phyloP scores from a whole-genome alignment of 2,888 invertebrate species.

The Brachylomia viminalis region DNA sequence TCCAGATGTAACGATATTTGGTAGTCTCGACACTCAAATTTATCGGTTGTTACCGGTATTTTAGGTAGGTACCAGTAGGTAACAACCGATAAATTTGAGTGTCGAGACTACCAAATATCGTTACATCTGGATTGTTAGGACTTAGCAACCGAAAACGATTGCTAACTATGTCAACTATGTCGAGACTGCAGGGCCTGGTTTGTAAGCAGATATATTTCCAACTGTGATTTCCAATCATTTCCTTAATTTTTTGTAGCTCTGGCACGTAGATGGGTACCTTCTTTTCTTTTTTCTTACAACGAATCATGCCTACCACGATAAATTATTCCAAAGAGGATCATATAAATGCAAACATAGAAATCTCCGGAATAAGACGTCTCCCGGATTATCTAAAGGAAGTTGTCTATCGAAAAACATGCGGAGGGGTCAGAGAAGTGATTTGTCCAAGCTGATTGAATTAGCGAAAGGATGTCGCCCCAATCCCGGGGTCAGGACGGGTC shows the following conservation, averaged over 20 bases:
- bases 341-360: slow-evolving; percentile 1
- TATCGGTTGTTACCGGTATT: too few species aligned
- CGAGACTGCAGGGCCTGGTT: too few species aligned
- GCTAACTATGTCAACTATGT: too few species aligned
- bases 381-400: slow-evolving; percentile 67
- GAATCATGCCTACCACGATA: not conserved
- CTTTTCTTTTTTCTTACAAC: not conserved
- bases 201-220: not conserved
- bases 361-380: slow-evolving; percentile 24
- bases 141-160: too few species aligned
- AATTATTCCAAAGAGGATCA: slow-evolving; percentile 10
- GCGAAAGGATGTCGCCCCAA: slow-evolving; percentile 77
- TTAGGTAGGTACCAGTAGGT: too few species aligned
- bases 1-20: too few species aligned
- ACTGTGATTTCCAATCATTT: not conserved
- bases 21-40: too few species aligned
- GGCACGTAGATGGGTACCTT: not conserved
- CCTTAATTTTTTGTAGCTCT: not conserved
- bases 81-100: too few species aligned
- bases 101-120: too few species aligned
- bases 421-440: slow-evolving; percentile 71
- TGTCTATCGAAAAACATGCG: slow-evolving; percentile 59
- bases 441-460: slow-evolving; percentile 83
- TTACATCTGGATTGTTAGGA: too few species aligned
- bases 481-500: slow-evolving; percentile 72